Conservation (phyloP, 64 coral and sea anemone genomes). For the Cladopsammia gracilis region DNA sequence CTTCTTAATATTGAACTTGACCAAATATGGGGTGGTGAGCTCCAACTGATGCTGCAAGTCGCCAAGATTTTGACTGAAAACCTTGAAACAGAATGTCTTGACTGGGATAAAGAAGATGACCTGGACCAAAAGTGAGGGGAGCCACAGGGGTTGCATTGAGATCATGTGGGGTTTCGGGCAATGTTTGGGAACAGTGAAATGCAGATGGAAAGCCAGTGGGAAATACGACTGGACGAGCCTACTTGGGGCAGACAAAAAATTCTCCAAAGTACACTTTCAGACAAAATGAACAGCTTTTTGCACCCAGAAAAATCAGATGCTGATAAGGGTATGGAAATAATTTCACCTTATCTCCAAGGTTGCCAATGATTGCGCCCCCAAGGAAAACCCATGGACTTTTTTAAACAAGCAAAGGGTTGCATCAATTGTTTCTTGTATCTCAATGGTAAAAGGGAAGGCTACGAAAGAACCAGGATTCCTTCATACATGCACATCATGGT, state of each 20-base stretch:
- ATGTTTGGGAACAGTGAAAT: slow-evolving; percentile 46
- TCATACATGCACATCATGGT: too few species aligned
- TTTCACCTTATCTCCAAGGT: slow-evolving; percentile 13
- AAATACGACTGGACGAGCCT: slow-evolving; percentile 55
- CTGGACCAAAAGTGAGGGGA: background rate
- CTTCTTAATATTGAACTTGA: slow-evolving; percentile 18
- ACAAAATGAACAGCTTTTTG: slow-evolving; percentile 3
- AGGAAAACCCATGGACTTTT: background rate
- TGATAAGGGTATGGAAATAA: slow-evolving; percentile 17
- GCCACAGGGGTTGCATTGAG: background rate
- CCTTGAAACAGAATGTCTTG: background rate
- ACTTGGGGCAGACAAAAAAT: slow-evolving; percentile 44
- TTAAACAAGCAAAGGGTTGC: slow-evolving; percentile 22
- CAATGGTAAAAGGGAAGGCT: background rate
- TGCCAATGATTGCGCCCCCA: background rate
- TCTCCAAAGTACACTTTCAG: background rate
- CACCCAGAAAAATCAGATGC: background rate
- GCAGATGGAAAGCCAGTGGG: slow-evolving; percentile 22
- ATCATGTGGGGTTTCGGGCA: slow-evolving; percentile 46
- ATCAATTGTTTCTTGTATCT: background rate
- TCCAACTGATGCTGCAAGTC: slow-evolving; percentile 19
- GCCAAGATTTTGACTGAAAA: slow-evolving; percentile 35
- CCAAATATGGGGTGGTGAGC: slow-evolving; percentile 28
- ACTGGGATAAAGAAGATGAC: slow-evolving; percentile 37
- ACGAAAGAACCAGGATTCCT: background rate